These are phyloP conservation scores for Calyptommatus sinebrachiatus DNA, from an alignment of 2,113 vertebrate genomes.

Conservation along the genomic window DNA sequence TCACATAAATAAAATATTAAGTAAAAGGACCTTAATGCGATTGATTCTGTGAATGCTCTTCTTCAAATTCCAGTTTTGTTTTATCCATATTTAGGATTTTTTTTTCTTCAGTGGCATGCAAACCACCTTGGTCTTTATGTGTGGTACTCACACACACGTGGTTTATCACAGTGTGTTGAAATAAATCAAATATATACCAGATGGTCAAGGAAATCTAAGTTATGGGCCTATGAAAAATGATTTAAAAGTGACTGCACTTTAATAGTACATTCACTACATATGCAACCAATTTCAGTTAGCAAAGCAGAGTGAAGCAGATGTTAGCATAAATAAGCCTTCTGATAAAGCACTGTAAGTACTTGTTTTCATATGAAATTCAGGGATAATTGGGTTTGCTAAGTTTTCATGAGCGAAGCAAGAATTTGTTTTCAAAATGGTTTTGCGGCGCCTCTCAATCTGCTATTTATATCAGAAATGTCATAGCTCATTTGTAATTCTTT, in stretches of 20 bases:
- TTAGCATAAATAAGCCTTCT: not conserved
- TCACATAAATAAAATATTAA: too few relatives aligned
- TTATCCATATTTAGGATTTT: not conserved
- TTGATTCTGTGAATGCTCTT: too few relatives aligned
- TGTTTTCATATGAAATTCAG: slow-evolving; percentile 12
- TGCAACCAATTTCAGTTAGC: slow-evolving; percentile 7
- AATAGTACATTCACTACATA: slow-evolving; percentile 8
- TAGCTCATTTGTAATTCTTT: slow-evolving; percentile 13
- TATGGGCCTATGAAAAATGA: not conserved
- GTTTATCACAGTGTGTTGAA: not conserved
- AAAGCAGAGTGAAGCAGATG: slow-evolving; percentile 6
- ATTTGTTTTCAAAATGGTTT: slow-evolving; percentile 11
- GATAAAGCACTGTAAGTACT: not conserved
- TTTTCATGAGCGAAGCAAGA: slow-evolving; percentile 18
- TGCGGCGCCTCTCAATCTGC: not conserved
- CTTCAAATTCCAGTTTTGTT: not conserved
- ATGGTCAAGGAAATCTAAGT: not conserved
- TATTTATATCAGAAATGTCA: slow-evolving; percentile 2
- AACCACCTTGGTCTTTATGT: not conserved
- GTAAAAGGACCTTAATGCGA: too few relatives aligned
- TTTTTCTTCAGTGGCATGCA: not conserved
- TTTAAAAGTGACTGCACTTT: not conserved
- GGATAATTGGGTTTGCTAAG: slow-evolving; percentile 9
- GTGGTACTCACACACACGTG: not conserved
- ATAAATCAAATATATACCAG: not conserved